Evolutionary conservation across 2,888 invertebrate species (phyloP), one percentile per base, ranked within the genome.

Genomic region (Lasioglossum leucozonium): DNA sequence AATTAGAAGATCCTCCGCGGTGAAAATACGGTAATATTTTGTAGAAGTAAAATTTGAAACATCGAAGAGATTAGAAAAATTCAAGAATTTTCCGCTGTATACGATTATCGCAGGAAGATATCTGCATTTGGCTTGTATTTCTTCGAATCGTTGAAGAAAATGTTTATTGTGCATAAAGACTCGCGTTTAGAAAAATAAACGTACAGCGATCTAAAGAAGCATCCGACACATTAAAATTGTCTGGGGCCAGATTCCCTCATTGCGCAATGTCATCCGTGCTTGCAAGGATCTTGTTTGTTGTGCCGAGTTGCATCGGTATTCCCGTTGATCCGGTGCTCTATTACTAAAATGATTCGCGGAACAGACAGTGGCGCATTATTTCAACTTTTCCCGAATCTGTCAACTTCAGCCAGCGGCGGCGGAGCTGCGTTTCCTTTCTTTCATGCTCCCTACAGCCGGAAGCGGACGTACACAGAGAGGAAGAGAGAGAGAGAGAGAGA

Each of bases 341-440:
- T 89, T 89, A 89, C 87, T 55, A 81, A 87, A 90, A 78, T 87
- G 90, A 87, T 88, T 91, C 87, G 81, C 86, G 84, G 81, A 85
- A 84, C 85, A 79, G 85, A 80, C 87, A 88, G 90, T 87, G 88
- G 88, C 91, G 88, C 91, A 91, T 92, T 92, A 91, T 91, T 84
- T 89, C 91, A 92, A 92, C 92, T 92, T 92, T 92, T 90, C 92
- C 89, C 89, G 88, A 91, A 92, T 91, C 92, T 92, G 92, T 92
- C 92, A 92, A 91, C 89, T 90, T 92, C 92, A 92, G 91, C 90
- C 92, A 90, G 84, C 88, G 90, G 84, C 88, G 90, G 87, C 89
- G 89, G 90, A 90, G 90, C 89, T 87, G 85, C 88, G 90, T 89
- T 91, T 89, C 85, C 89, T 89, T 85, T 88, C 88, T 87, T 85